Percentiles rank a stretch among this genome's conserved stretches.
phyloP scores from a whole-genome alignment of 2,888 invertebrate species.

The Nomada ferruginata region DNA sequence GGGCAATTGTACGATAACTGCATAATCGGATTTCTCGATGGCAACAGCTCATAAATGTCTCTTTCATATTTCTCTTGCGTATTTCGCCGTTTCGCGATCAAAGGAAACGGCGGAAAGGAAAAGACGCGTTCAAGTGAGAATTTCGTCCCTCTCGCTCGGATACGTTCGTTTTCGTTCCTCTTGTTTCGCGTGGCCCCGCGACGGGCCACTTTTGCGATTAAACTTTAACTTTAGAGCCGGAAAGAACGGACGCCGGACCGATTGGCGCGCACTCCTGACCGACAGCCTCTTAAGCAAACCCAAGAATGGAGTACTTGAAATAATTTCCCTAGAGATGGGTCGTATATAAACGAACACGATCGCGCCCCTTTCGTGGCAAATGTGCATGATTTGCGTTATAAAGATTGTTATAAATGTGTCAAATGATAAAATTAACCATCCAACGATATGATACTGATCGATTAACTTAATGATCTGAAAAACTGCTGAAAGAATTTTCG shows the following conservation, averaged over 20 bases:
- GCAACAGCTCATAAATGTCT: constrained; percentile 8
- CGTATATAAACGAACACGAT: constrained; percentile 50
- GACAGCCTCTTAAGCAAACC: constrained; percentile 60
- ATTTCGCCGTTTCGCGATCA: constrained; percentile 17
- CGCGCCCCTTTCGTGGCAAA: constrained; percentile 42
- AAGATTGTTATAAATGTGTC: constrained; percentile 28
- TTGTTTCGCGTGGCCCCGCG: constrained; percentile 40
- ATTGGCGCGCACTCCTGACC: constrained; percentile 36
- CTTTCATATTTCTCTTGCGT: constrained; percentile 3
- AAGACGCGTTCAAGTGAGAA: constrained; percentile 15
- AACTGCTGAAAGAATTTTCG: not conserved
- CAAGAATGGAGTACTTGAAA: constrained; percentile 61
- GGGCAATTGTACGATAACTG: not conserved
- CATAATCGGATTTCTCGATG: not conserved
- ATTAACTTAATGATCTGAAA: constrained; percentile 10
- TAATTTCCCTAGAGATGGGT: constrained; percentile 62
- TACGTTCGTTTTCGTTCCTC: constrained; percentile 37
- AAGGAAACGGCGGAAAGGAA: constrained; percentile 24
- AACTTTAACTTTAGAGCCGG: constrained; percentile 55
- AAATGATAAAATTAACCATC: constrained; percentile 26
- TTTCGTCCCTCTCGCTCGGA: not conserved
- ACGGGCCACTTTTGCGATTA: constrained; percentile 69
- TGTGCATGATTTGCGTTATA: constrained; percentile 4
- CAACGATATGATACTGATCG: constrained; percentile 12
- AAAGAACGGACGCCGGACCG: constrained; percentile 41